These are phyloP conservation scores for Pristiophorus japonicus DNA, from an alignment of 2,113 vertebrate genomes.

Conservation along the genomic window DNA sequence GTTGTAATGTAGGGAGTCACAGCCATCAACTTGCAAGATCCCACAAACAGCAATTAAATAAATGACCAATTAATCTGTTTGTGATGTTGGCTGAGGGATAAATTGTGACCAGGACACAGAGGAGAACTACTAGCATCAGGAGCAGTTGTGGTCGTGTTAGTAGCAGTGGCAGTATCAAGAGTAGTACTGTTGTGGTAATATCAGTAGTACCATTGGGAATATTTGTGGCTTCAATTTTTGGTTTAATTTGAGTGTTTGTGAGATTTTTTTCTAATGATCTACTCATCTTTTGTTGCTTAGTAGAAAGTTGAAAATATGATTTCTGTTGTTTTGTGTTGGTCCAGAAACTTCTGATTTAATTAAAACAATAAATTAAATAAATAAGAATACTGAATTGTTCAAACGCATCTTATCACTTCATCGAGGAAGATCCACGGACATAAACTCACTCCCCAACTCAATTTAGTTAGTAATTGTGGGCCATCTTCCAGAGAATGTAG, in stretches of 20 bases:
- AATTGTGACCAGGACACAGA: neutral
- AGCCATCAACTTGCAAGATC: neutral
- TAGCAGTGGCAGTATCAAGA: neutral
- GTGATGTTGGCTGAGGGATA: neutral
- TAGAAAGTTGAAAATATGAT: neutral
- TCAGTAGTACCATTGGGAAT: neutral
- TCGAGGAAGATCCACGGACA: neutral
- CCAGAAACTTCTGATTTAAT: neutral
- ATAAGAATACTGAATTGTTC: neutral
- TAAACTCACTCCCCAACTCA: neutral
- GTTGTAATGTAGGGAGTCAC: neutral
- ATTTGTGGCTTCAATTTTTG: neutral
- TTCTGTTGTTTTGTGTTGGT: neutral
- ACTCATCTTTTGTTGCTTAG: neutral
- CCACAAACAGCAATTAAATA: neutral
- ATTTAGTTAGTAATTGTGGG: neutral
- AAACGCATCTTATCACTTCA: neutral
- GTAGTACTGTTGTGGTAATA: neutral
- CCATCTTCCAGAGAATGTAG: neutral
- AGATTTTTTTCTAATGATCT: neutral
- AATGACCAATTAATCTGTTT: neutral
- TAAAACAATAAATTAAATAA: slow-evolving; percentile 28
- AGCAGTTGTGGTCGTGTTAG: neutral
- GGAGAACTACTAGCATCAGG: neutral
- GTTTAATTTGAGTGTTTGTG: neutral